Percentiles rank a stretch among this genome's conserved stretches.
phyloP scores from a whole-genome alignment of 2,797 vertebrate species.

The Hydrophis major region DNA sequence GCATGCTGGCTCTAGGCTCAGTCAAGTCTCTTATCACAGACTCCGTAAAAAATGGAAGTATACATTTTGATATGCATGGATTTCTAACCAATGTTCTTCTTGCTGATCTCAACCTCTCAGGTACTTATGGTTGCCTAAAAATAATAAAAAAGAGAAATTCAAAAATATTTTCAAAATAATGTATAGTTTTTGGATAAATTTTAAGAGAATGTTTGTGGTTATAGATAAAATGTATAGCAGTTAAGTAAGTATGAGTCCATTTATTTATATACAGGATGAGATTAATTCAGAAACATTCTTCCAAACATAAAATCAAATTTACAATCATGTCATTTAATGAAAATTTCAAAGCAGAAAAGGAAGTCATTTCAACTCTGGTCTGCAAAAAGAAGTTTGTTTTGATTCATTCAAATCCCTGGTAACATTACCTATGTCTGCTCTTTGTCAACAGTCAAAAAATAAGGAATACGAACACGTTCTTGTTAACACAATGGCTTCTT shows the following conservation, averaged over 20 bases:
- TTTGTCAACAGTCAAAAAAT: not conserved
- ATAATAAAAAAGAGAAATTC: not conserved
- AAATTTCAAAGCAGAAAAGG: not conserved
- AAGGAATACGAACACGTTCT: not conserved
- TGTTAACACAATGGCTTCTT: not conserved
- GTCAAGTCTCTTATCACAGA: conserved; percentile 95
- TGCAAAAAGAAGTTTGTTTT: not conserved
- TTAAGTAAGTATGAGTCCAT: not conserved
- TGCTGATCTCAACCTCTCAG: conserved; percentile 90
- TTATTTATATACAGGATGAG: not conserved
- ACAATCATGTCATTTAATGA: not conserved
- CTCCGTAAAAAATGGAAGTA: conserved; percentile 90
- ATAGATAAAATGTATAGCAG: not conserved
- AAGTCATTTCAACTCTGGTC: not conserved
- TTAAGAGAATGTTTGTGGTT: not conserved
- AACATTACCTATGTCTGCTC: not conserved
- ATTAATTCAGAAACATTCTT: conserved; percentile 3
- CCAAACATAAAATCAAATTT: not conserved
- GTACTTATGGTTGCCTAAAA: conserved; percentile 61
- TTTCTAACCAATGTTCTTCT: conserved; percentile 93
- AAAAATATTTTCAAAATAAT: not conserved
- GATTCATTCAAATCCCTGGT: not conserved
- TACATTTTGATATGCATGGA: conserved; percentile 97
- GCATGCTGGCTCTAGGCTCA: conserved; percentile 94
- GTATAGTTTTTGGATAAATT: accelerated